Evolutionary conservation across 2,797 vertebrate genomes (phyloP).

Genomic region (Hoplostethus atlanticus): DNA sequence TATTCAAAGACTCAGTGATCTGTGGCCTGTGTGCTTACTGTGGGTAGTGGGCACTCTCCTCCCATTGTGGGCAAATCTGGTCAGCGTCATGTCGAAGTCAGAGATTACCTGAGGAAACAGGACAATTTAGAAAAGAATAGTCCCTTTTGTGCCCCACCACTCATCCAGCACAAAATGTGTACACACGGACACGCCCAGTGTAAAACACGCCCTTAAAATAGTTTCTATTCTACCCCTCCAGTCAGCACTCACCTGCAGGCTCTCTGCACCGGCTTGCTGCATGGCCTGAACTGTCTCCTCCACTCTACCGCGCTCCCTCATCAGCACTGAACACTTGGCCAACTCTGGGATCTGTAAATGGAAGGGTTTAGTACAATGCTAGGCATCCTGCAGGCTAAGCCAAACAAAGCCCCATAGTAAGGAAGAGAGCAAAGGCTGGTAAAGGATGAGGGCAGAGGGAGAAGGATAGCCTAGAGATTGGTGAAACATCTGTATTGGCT

Average conservation of each 20-base stretch:
- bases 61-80: conserved; percentile 88
- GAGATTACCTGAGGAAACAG: conserved; percentile 88
- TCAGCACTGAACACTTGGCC: conserved; percentile 84
- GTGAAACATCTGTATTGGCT: no score
- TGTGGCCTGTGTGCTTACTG: conserved; percentile 84
- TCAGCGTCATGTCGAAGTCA: conserved; percentile 96
- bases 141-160: rapidly evolving
- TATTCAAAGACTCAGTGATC: background rate
- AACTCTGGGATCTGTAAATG: conserved; percentile 84
- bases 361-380: background rate
- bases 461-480: background rate
- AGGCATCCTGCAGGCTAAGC: background rate
- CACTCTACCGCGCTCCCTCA: conserved; percentile 83
- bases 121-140: background rate
- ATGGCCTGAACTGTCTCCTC: conserved; percentile 81
- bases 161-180: background rate
- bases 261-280: conserved; percentile 77
- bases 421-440: background rate
- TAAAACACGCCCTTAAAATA: background rate
- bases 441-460: background rate
- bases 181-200: background rate
- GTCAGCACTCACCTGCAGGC: conserved; percentile 83
- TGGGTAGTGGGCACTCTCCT: conserved; percentile 89
- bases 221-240: background rate
- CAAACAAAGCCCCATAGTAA: background rate